These are phyloP conservation scores for Trichomycterus rosablanca DNA, from an alignment of 2,113 vertebrate genomes.

Conservation along the genomic window DNA sequence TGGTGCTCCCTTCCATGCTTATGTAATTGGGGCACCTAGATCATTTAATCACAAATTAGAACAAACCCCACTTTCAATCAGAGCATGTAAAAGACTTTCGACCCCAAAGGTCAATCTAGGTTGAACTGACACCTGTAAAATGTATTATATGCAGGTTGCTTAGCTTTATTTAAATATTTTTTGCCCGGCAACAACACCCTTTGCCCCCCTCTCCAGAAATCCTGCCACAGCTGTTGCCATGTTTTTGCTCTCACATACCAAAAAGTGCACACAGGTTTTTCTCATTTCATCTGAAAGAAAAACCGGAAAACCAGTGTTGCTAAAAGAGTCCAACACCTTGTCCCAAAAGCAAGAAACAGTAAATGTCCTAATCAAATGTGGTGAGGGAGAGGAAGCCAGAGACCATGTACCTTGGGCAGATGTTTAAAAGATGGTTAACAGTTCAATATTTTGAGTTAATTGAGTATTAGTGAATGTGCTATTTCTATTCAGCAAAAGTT, in stretches of 20 bases:
- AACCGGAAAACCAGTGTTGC: conserved; percentile 75
- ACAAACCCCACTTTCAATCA: background rate
- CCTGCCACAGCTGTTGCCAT: conserved; percentile 54
- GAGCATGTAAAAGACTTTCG: background rate
- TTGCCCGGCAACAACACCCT: conserved; percentile 45
- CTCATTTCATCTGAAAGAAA: conserved; percentile 72
- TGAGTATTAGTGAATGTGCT: background rate
- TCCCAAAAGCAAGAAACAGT: conserved; percentile 71
- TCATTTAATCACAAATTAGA: background rate
- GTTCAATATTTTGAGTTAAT: background rate
- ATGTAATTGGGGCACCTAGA: too few relatives aligned
- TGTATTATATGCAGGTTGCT: background rate
- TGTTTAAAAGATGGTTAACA: conserved; percentile 54
- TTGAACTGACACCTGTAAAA: background rate
- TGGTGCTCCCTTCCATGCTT: too few relatives aligned
- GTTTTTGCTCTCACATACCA: conserved; percentile 46
- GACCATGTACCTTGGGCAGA: conserved; percentile 62
- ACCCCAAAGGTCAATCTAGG: background rate
- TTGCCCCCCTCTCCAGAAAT: conserved; percentile 33
- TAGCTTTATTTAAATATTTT: conserved; percentile 46
- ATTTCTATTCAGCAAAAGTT: background rate
- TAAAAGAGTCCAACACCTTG: conserved; percentile 69
- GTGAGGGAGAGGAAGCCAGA: conserved; percentile 75
- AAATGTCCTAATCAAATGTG: conserved; percentile 76
- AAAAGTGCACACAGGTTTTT: conserved; percentile 54